Conservation (phyloP, 2,113 vertebrate genomes). For the Catharus bicknelli region DNA sequence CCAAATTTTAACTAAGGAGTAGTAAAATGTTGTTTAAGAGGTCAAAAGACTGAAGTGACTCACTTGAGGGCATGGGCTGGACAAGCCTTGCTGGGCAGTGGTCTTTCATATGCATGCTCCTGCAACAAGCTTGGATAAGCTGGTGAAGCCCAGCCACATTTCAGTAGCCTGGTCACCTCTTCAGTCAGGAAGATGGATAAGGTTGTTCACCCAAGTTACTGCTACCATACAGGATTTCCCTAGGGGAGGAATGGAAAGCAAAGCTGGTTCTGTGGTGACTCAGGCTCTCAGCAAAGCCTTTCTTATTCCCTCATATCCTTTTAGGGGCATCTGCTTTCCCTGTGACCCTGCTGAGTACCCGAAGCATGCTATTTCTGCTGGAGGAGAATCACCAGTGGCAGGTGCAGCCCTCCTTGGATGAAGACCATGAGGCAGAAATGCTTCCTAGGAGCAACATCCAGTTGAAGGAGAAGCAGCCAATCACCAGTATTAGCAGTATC, state of each 20-base stretch:
- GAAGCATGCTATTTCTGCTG: conserved; percentile 73
- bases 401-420: background rate
- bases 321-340: conserved; percentile 66
- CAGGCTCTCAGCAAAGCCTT: conserved; percentile 42
- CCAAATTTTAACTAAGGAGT: background rate
- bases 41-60: background rate
- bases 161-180: background rate
- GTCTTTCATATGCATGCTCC: background rate
- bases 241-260: background rate
- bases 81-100: background rate
- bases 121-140: background rate
- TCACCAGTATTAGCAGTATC: conserved; percentile 79
- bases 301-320: conserved; percentile 8
- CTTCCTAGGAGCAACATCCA: conserved; percentile 2
- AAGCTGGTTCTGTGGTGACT: conserved; percentile 49
- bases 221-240: conserved; percentile 6
- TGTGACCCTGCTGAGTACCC: conserved; percentile 77
- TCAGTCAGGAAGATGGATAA: background rate
- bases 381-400: conserved; percentile 76
- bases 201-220: background rate
- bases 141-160: background rate
- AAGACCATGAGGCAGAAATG: background rate
- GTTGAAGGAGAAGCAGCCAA: conserved; percentile 67
- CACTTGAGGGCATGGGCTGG: background rate
- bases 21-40: background rate